Evolutionary conservation across 1,140 invertebrate species (phyloP).

Genomic region (Drosophila athabasca): DNA sequence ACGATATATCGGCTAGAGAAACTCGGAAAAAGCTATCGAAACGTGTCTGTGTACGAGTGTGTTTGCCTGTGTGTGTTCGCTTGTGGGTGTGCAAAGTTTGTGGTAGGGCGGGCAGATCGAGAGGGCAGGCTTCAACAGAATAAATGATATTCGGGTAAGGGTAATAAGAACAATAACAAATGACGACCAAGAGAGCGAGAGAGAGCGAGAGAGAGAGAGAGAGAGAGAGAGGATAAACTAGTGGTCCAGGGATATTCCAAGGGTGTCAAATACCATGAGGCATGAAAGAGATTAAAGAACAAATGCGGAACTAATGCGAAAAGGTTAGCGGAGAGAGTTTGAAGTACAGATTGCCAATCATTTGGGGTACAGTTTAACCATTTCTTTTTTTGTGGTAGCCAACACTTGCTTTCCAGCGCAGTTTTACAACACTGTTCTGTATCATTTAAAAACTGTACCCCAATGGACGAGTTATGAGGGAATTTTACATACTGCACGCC

Average conservation of each 20-base stretch:
- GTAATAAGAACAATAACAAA: conserved; percentile 24
- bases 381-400: too few relatives aligned
- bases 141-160: conserved; percentile 31
- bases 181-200: conserved; percentile 37
- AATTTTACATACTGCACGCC: conserved; percentile 42
- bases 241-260: conserved; percentile 5
- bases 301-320: conserved; percentile 7
- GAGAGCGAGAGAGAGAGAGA: conserved; percentile 22
- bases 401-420: too few relatives aligned
- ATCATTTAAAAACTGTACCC: conserved; percentile 20
- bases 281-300: conserved; percentile 27
- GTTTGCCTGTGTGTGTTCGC: neutral
- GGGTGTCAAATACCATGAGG: conserved; percentile 28
- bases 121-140: conserved; percentile 21
- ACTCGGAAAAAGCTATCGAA: conserved; percentile 43
- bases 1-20: conserved; percentile 42
- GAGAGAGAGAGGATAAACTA: conserved; percentile 17
- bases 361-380: too few relatives aligned
- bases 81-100: conserved; percentile 10
- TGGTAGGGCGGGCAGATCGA: neutral
- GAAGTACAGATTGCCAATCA: conserved; percentile 25
- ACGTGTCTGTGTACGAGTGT: conserved; percentile 27
- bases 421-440: neutral
- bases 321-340: conserved; percentile 11
- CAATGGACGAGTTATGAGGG: conserved; percentile 13